A percentile compares a stretch with the other conserved stretches of the same genome.
Evolutionary conservation across 2,113 vertebrate genomes (phyloP).

Genomic region (Oxyruncus cristatus): DNA sequence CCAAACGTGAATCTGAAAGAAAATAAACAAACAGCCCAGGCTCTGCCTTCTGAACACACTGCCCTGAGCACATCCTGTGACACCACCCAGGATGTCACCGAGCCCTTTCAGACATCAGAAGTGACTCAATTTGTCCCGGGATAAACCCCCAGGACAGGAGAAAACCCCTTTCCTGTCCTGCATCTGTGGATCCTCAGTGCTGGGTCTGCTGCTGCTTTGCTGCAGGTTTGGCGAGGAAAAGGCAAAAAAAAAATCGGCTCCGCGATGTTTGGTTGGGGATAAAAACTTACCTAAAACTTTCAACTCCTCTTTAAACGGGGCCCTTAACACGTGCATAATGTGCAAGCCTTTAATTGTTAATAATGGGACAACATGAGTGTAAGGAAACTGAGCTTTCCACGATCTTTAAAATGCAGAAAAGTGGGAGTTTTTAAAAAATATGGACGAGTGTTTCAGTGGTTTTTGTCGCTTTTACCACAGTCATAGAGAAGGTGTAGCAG

Average conservation of each 20-base stretch:
- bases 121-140: background rate
- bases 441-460: rapidly evolving
- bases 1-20: background rate
- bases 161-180: background rate
- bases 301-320: background rate
- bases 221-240: background rate
- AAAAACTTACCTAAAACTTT: background rate
- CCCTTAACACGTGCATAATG: rapidly evolving
- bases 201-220: background rate
- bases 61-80: background rate
- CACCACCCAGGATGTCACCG: background rate
- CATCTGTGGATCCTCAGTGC: background rate
- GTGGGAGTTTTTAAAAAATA: background rate
- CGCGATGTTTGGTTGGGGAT: background rate
- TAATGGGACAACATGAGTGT: rapidly evolving
- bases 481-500: too few species aligned
- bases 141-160: background rate
- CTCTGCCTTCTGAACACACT: rapidly evolving
- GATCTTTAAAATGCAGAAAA: background rate
- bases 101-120: background rate
- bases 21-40: background rate
- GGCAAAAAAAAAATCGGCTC: background rate
- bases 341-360: background rate
- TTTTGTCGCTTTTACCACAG: background rate
- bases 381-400: rapidly evolving